Evolutionary conservation across 2,888 invertebrate genomes (phyloP).

Genomic region (Creontiades dilutus): DNA sequence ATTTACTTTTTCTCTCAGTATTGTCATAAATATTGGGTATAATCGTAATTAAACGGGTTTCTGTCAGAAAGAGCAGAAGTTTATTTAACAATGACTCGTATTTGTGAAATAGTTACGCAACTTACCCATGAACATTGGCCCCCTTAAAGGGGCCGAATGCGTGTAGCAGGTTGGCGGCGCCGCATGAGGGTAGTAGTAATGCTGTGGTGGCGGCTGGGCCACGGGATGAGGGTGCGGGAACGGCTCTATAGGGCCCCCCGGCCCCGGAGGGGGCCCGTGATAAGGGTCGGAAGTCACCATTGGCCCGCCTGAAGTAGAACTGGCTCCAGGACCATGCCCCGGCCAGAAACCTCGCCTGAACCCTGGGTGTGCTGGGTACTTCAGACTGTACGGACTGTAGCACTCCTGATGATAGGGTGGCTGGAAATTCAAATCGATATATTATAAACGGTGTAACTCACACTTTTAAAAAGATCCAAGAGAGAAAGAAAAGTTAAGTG

Average conservation of each 20-base stretch:
- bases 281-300: conserved; percentile 79
- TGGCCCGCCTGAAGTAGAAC: conserved; percentile 79
- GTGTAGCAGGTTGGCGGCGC: conserved; percentile 80
- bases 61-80: too few species aligned
- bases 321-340: conserved; percentile 75
- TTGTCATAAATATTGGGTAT: too few species aligned
- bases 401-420: conserved; percentile 74
- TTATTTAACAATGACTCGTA: too few species aligned
- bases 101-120: conserved; percentile 75
- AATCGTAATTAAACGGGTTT: too few species aligned
- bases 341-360: conserved; percentile 73
- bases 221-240: conserved; percentile 78
- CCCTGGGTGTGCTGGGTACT: conserved; percentile 72
- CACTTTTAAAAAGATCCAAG: too few species aligned
- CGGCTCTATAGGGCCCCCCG: conserved; percentile 78
- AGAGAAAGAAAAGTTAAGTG: too few species aligned
- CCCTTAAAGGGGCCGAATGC: conserved; percentile 83
- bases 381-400: conserved; percentile 71
- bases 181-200: conserved; percentile 78
- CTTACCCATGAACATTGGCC: conserved; percentile 84
- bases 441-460: too few species aligned
- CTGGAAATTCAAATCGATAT: conserved; percentile 59
- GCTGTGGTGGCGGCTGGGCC: conserved; percentile 78
- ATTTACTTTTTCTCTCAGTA: too few species aligned
- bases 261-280: conserved; percentile 77